A percentile compares a stretch with the other conserved stretches of the same genome.
phyloP scores from a whole-genome alignment of 1,140 invertebrate species.

The Camponotus pennsylvanicus region DNA sequence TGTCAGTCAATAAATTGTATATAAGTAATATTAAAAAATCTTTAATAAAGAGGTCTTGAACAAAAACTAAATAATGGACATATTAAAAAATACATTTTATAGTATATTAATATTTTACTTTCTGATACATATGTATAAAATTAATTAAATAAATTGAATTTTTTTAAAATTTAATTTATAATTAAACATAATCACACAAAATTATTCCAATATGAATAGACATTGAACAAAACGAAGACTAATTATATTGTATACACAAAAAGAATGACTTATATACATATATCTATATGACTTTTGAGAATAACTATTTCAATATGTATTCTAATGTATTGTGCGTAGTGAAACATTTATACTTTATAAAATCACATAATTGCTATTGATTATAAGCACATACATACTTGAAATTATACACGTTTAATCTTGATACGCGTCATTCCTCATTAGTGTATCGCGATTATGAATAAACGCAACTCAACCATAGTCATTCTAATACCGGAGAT shows the following conservation, averaged over 20 bases:
- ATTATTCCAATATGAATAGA: neutral
- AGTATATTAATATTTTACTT: neutral
- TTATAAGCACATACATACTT: neutral
- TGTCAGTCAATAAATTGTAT: neutral
- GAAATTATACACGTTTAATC: neutral
- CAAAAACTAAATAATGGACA: neutral
- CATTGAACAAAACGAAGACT: neutral
- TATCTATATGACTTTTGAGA: neutral
- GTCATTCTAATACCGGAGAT: slow-evolving; percentile 19
- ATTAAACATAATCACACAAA: neutral
- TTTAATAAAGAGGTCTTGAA: neutral
- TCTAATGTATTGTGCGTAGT: slow-evolving; percentile 36
- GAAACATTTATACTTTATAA: slow-evolving; percentile 32
- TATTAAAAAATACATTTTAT: neutral
- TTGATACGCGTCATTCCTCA: neutral
- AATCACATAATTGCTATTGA: slow-evolving; percentile 14
- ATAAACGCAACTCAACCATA: slow-evolving; percentile 36
- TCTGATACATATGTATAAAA: neutral
- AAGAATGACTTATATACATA: neutral
- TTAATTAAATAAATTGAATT: neutral
- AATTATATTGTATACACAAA: neutral
- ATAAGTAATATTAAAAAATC: neutral
- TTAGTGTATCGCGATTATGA: slow-evolving; percentile 2
- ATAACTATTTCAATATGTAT: neutral
- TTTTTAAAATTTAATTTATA: neutral